These are phyloP conservation scores for Thunnus albacares DNA, from an alignment of 2,797 vertebrate genomes.

Conservation along the genomic window DNA sequence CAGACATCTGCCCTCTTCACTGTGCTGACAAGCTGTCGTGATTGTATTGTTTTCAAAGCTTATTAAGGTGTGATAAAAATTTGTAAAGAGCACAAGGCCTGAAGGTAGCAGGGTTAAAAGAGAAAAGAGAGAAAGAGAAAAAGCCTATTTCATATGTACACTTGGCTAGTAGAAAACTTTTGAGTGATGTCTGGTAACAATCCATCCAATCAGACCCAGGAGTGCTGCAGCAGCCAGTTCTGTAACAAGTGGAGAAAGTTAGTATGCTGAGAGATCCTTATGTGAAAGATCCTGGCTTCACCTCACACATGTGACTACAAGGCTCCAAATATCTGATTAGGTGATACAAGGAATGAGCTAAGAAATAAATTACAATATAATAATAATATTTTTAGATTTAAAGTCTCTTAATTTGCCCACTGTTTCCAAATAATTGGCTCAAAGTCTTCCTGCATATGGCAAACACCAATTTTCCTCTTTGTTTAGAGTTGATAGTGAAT, in stretches of 20 bases:
- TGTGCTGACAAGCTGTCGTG: background rate
- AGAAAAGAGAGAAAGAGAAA: background rate
- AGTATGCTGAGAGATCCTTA: background rate
- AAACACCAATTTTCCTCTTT: background rate
- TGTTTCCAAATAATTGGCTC: background rate
- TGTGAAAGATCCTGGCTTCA: background rate
- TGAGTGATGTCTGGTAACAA: slow-evolving; percentile 18
- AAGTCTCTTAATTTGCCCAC: background rate
- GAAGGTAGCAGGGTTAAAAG: background rate
- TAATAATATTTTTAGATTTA: background rate
- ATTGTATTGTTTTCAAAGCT: slow-evolving; percentile 22
- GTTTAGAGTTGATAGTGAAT: slow-evolving; percentile 10
- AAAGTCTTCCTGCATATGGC: background rate
- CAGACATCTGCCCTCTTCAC: slow-evolving; percentile 31
- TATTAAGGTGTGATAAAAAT: slow-evolving; percentile 16
- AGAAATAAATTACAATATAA: too few species aligned
- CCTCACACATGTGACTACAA: background rate
- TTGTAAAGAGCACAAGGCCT: slow-evolving; percentile 25
- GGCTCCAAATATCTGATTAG: background rate
- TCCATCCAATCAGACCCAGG: slow-evolving; percentile 21
- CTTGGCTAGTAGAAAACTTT: slow-evolving; percentile 3
- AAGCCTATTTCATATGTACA: background rate
- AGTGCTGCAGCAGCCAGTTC: slow-evolving; percentile 26
- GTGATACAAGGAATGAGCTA: background rate
- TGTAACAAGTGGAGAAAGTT: background rate